Conservation (phyloP, 2,888 invertebrate genomes). For the Cecidostiba fungosa region DNA sequence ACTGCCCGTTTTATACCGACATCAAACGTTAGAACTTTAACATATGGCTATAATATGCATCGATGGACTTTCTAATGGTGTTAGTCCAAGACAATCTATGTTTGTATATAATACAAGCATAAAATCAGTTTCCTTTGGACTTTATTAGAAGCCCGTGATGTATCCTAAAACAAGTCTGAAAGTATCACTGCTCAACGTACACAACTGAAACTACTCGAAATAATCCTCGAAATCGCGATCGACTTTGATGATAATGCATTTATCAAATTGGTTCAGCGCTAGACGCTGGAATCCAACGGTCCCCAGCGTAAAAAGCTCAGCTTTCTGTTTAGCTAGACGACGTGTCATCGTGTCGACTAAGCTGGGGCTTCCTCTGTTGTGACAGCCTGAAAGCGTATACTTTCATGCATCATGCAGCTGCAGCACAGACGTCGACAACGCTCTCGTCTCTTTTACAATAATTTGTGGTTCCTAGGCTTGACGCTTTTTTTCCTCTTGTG, state of each 20-base stretch:
- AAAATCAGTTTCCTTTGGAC: no score
- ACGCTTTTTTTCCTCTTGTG: background rate
- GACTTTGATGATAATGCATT: conserved; percentile 4
- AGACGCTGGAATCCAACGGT: background rate
- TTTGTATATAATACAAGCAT: no score
- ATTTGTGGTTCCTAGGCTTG: background rate
- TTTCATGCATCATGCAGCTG: conserved; percentile 13
- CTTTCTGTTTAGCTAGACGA: conserved; percentile 10
- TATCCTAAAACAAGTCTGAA: no score
- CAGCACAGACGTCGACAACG: background rate
- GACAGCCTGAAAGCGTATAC: conserved; percentile 3
- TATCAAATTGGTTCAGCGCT: background rate
- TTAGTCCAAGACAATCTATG: no score
- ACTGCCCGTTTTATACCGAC: background rate
- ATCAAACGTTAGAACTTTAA: background rate
- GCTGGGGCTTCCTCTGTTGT: background rate
- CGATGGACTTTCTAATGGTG: background rate
- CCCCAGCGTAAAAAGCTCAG: conserved; percentile 12
- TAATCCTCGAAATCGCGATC: background rate
- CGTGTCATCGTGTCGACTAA: conserved; percentile 5
- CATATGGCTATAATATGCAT: background rate
- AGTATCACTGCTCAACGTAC: no score
- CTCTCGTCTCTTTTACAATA: background rate
- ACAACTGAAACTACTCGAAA: no score
- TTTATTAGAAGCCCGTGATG: no score